Evolutionary conservation across 2,113 vertebrate genomes (phyloP), one percentile per base, ranked within the genome.

Genomic region (Elephantulus edwardii): DNA sequence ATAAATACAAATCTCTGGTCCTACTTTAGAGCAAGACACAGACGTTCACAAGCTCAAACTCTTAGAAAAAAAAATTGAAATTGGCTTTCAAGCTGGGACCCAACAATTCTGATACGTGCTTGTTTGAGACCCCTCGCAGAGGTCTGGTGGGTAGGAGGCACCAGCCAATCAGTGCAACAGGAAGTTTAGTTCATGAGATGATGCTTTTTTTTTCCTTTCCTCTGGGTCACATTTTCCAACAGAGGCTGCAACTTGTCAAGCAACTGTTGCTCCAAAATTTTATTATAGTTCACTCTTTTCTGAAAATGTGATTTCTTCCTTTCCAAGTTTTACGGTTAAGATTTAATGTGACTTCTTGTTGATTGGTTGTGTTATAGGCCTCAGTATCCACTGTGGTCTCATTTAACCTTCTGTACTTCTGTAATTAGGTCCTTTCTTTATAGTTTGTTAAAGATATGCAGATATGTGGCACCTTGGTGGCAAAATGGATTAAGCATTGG

Each of bases 71-170:
- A 44, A 42, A 72, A 38, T 46, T 11, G 60, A 14, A 54, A 35
- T n/a, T 44, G n/a, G n/a, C n/a, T n/a, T n/a, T 42, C 2, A 17
- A 74, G 8, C 17, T 60, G 4, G 0, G 35, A 13, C 7, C 3
- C 19, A 28, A 30, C 1, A 40, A 62, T 62, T 40, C 68, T 62
- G n/a, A 22, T 54, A 12, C 4, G 48, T 10, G 17, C 12, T 26
- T 12, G 2, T 78, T 71, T 40, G 24, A 91, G 7, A 88, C 54
- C 3, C 19, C 13, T 28, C 46, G n/a, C 40, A 17, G 22, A 26
- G 17, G 54, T 62, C 46, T 66, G 12, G 5, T 4, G 8, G 0
- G 6, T 4, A 0, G 11, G 20, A 62, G 68, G 1, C 16, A 71
- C 16, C 19, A 3, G 2, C 20, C 1, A 30, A 28, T 14, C 26